phyloP scores from a whole-genome alignment of 2,113 vertebrate genomes.

The Hylia prasina region DNA sequence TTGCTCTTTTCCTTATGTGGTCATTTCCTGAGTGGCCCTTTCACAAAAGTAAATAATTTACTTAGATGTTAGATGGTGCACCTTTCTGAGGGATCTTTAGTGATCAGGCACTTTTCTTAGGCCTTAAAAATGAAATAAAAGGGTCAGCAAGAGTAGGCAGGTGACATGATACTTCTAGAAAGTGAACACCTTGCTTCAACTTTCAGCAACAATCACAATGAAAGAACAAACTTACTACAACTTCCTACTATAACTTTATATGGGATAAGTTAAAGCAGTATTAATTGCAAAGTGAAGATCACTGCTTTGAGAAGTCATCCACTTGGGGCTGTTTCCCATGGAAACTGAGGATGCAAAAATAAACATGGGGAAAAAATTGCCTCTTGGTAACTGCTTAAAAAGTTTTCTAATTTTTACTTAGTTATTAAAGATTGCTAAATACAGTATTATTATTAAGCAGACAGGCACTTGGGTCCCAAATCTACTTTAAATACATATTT shows the following conservation, averaged over 20 bases:
- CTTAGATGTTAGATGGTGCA: background rate
- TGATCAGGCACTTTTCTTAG: background rate
- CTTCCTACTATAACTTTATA: background rate
- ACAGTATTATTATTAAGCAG: background rate
- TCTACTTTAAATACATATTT: background rate
- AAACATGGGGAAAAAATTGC: background rate
- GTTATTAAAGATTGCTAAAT: background rate
- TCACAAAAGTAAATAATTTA: background rate
- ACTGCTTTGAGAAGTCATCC: background rate
- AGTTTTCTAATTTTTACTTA: background rate
- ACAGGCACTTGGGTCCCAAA: background rate
- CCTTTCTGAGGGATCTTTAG: background rate
- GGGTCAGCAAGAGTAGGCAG: background rate
- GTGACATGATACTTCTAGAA: background rate
- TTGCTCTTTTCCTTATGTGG: background rate
- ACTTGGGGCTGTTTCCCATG: background rate
- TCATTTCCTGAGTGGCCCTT: background rate
- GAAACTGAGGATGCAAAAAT: background rate
- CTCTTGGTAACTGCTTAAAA: background rate
- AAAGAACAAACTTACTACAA: background rate
- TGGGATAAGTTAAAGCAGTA: background rate
- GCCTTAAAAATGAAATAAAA: background rate
- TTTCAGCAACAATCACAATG: background rate
- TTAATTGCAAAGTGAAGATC: background rate
- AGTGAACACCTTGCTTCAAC: accelerated